A percentile compares a stretch with the other conserved stretches of the same genome.
Evolutionary conservation across 2,113 vertebrate genomes (phyloP).

Genomic region (Periophthalmus modestus): DNA sequence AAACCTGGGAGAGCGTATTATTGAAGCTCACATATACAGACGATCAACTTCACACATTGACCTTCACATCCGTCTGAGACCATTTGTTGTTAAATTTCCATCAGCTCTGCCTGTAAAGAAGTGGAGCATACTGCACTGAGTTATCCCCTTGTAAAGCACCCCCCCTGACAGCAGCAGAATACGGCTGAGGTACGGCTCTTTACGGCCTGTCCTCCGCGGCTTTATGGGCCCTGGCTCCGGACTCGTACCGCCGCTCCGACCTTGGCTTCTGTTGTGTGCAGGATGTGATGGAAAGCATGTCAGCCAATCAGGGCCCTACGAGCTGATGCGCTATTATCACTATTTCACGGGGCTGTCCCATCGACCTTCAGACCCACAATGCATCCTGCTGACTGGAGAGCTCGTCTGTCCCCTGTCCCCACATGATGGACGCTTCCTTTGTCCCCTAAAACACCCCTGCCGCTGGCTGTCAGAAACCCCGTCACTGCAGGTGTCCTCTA

Average conservation of each 20-base stretch:
- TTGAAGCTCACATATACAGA: too few species aligned
- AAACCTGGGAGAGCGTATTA: too few species aligned
- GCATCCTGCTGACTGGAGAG: constrained; percentile 73
- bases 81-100: too few species aligned
- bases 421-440: constrained; percentile 66
- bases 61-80: not conserved
- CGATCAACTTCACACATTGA: not conserved
- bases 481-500: constrained; percentile 9
- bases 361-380: constrained; percentile 80
- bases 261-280: constrained; percentile 39
- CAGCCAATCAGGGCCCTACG: constrained; percentile 65
- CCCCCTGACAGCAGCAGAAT: not conserved
- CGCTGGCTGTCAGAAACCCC: not conserved
- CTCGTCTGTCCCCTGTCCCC: constrained; percentile 65
- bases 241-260: constrained; percentile 15
- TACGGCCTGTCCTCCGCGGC: constrained; percentile 3
- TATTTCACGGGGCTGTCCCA: constrained; percentile 74
- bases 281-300: constrained; percentile 40
- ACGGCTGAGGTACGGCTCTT: not conserved
- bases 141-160: not conserved
- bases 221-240: constrained; percentile 5
- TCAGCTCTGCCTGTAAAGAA: not conserved
- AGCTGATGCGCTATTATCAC: constrained; percentile 69
- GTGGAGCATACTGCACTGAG: not conserved
- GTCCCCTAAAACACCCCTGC: constrained; percentile 39